A percentile compares a stretch with the other conserved stretches of the same genome.
phyloP scores from a whole-genome alignment of 2,113 vertebrate species.

The Centropristis striata region DNA sequence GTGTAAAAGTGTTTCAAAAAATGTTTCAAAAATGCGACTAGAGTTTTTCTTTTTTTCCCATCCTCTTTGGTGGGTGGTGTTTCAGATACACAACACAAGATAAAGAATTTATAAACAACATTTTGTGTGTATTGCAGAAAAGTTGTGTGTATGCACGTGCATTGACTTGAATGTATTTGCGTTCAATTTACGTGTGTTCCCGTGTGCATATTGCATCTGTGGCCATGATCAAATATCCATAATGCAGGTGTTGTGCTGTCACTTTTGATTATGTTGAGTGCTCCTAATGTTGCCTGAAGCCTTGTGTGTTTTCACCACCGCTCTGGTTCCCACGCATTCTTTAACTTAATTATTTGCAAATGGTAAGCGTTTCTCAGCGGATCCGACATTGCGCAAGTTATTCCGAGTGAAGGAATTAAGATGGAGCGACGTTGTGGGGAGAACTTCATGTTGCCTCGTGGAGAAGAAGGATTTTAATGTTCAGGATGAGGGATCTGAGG shows the following conservation, averaged over 20 bases:
- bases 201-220: constrained; percentile 30
- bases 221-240: constrained; percentile 76
- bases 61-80: constrained; percentile 7
- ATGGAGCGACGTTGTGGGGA: background rate
- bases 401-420: constrained; percentile 7
- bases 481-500: constrained; percentile 20
- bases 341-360: constrained; percentile 63
- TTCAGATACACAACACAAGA: background rate
- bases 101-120: constrained; percentile 51
- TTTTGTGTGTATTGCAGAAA: constrained; percentile 35
- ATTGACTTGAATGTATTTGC: background rate
- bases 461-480: constrained; percentile 43
- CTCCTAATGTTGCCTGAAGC: constrained; percentile 54
- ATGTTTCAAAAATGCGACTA: constrained; percentile 32
- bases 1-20: constrained; percentile 40
- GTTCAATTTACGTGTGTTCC: background rate
- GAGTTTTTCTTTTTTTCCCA: background rate
- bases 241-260: constrained; percentile 66
- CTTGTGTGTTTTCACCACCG: constrained; percentile 51
- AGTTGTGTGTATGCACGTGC: constrained; percentile 10
- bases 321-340: constrained; percentile 49
- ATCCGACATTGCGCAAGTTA: constrained; percentile 33
- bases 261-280: constrained; percentile 67
- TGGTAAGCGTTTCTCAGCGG: constrained; percentile 38
- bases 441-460: background rate